Conservation (phyloP, 2,797 vertebrate genomes). For the Borostomias antarcticus region DNA sequence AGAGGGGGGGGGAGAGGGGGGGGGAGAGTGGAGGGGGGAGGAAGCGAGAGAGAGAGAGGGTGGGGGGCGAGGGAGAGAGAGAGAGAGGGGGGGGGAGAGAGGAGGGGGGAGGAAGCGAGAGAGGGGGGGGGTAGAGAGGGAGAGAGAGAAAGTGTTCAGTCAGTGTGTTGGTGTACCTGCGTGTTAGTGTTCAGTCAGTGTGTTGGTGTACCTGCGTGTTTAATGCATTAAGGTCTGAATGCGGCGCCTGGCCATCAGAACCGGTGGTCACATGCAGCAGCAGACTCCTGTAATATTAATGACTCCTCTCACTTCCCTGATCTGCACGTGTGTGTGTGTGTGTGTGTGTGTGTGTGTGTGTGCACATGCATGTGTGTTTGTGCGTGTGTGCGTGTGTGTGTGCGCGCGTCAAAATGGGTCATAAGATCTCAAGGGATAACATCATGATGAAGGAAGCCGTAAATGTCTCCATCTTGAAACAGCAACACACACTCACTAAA, state of each 20-base stretch:
- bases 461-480: conserved; percentile 27
- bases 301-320: conserved; percentile 13
- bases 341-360: not conserved
- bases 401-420: conserved; percentile 24
- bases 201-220: conserved; percentile 10
- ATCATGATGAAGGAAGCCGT: conserved; percentile 20
- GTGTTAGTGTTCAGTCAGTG: too few relatives aligned
- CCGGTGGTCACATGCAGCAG: not conserved
- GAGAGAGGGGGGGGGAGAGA: too few relatives aligned
- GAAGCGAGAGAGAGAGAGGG: too few relatives aligned
- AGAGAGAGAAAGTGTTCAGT: not conserved
- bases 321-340: conserved; percentile 5
- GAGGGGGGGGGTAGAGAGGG: too few relatives aligned
- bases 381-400: conserved; percentile 12
- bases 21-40: not conserved
- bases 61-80: too few relatives aligned
- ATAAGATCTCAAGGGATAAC: conserved; percentile 26
- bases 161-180: conserved; percentile 4
- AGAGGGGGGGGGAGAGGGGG: not conserved
- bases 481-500: conserved; percentile 6
- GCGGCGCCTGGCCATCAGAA: not conserved
- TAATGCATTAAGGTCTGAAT: not conserved
- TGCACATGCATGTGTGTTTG: not conserved
- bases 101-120: too few relatives aligned
- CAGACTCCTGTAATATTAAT: not conserved